Evolutionary conservation across 1,140 invertebrate genomes (phyloP).

Genomic region (Pseudachorutes palmiensis): DNA sequence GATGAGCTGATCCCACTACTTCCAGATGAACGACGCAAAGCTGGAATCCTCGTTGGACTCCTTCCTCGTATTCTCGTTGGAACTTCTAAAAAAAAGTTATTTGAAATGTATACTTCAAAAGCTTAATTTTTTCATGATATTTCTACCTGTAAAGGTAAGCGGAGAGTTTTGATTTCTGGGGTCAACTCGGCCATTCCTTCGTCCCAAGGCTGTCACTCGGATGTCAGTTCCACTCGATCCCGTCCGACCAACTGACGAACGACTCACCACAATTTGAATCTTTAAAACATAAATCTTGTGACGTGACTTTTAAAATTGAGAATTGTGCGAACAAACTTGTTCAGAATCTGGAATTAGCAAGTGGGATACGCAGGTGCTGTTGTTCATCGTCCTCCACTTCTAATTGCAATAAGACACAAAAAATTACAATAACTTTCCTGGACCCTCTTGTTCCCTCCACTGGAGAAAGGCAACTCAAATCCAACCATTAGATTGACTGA

Average conservation of each 20-base stretch:
- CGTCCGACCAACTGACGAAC: neutral
- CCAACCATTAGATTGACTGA: too few relatives aligned
- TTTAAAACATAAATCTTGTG: neutral
- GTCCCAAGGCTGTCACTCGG: conserved; percentile 1
- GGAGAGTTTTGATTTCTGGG: neutral
- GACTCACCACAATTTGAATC: conserved; percentile 26
- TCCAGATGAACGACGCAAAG: neutral
- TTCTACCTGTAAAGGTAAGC: neutral
- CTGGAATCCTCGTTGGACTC: neutral
- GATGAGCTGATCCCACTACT: conserved; percentile 5
- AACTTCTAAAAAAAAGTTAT: neutral
- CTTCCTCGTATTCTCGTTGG: neutral
- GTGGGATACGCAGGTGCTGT: conserved; percentile 9
- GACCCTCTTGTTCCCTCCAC: too few relatives aligned
- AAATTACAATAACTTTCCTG: too few relatives aligned
- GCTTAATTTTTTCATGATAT: neutral
- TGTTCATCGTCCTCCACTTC: conserved; percentile 2
- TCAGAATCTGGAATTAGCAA: conserved; percentile 13
- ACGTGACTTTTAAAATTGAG: neutral
- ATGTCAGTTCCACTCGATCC: conserved; percentile 10
- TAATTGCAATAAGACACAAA: too few relatives aligned
- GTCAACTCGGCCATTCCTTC: neutral
- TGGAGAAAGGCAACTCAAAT: too few relatives aligned
- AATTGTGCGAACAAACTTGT: conserved; percentile 2
- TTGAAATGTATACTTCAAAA: neutral